These are phyloP conservation scores for Arctopsyche grandis DNA, from an alignment of 1,140 invertebrate species.

Conservation along the genomic window DNA sequence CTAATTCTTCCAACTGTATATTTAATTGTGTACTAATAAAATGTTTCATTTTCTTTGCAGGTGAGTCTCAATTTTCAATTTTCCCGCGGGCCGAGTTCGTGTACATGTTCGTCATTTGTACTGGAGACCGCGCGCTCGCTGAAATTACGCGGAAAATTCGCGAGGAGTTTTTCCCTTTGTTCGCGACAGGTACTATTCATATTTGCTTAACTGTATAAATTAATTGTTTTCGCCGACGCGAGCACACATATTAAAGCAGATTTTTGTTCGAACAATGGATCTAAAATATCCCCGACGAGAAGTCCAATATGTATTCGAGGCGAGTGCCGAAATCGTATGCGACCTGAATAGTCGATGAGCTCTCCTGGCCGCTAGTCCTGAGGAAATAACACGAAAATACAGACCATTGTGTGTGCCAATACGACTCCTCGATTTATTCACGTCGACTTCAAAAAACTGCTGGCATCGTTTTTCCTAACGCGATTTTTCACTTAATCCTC, in stretches of 20 bases:
- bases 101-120: too few species aligned
- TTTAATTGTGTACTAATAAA: too few species aligned
- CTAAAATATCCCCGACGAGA: constrained; percentile 15
- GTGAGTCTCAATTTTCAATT: background rate
- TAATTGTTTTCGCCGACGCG: too few species aligned
- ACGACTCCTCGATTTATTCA: constrained; percentile 3
- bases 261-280: constrained; percentile 5
- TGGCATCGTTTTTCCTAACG: background rate
- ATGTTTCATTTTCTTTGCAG: background rate
- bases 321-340: background rate
- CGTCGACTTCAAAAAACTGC: background rate
- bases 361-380: constrained; percentile 2
- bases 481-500: constrained; percentile 1
- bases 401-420: background rate
- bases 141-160: too few species aligned
- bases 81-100: too few species aligned
- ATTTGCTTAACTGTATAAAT: too few species aligned
- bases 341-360: constrained; percentile 32
- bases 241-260: too few species aligned
- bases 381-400: constrained; percentile 24
- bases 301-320: constrained; percentile 32
- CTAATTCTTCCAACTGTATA: too few species aligned
- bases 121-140: too few species aligned
- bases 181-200: too few species aligned
- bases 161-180: too few species aligned